Conservation (phyloP, 2,888 invertebrate species). For the Sarcophaga caerulescens region DNA sequence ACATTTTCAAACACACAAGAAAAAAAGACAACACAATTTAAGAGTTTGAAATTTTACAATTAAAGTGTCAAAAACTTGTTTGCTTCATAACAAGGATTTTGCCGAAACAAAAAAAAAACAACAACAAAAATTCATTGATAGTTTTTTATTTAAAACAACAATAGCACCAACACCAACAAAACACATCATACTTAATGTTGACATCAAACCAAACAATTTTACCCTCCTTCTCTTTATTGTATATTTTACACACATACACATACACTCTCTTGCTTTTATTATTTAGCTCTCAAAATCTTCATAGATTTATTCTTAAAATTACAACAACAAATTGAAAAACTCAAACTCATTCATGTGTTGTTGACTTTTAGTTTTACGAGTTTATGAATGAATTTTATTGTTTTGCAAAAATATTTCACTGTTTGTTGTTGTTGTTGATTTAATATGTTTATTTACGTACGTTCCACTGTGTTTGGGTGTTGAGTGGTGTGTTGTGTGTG, state of each 20-base stretch:
- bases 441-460: too few species aligned
- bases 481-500: too few species aligned
- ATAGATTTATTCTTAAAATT: conserved; percentile 37
- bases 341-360: too few species aligned
- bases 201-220: too few species aligned
- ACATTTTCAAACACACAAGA: background rate
- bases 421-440: too few species aligned
- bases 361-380: conserved; percentile 7
- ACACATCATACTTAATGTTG: too few species aligned
- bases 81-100: conserved; percentile 54
- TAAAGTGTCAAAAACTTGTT: conserved; percentile 66
- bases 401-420: background rate
- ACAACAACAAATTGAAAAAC: background rate
- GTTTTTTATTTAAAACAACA: conserved; percentile 12
- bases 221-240: too few species aligned
- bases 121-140: conserved; percentile 49
- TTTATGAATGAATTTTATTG: conserved; percentile 49
- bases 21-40: conserved; percentile 5
- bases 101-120: background rate
- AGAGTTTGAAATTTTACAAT: conserved; percentile 50
- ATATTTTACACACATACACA: too few species aligned
- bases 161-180: background rate
- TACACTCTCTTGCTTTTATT: too few species aligned
- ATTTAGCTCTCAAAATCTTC: conserved; percentile 43
- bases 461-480: too few species aligned